Base-by-base conservation (phyloP, 1,140 invertebrate species). In the Atta colombica region DNA sequence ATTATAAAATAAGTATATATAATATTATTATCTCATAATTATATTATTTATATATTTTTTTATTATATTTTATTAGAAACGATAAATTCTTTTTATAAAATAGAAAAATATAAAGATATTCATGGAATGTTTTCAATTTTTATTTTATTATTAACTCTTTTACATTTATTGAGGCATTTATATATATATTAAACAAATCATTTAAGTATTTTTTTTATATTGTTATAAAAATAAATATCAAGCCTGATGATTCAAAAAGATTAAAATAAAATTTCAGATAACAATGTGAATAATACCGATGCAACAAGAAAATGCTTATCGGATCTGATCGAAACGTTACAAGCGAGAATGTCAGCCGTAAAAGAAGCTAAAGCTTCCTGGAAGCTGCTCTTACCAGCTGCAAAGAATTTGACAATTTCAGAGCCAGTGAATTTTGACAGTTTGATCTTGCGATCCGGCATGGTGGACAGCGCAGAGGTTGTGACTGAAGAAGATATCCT, bases 231-330 rank as follows among this genome's bases (percentile, higher is more conserved):
- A 35, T 35, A 72, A 51, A n/a, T 28, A 5, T 55, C 51, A 72
- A 72, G 18, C 5, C 3, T 72, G 10, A 21, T 18, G 28, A 58
- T 39, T 74, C 28, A 45, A 72, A 77, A 55, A 31, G 51, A n/a
- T 63, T 31, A 6, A 53, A 78, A n/a, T 31, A 5, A 21, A 35
- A 75, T 85, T 60, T 65, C 21, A 90, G 89, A 77, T 8, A 51
- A 68, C 18, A 55, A n/a, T 16, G 31, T 10, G 0, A 75, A 58
- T 12, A 66, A 86, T 21, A 12, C 18, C 0, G 74, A 86, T 3
- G 45, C n/a, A 31, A 74, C 71, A 7, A 77, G 35, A 16, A 63
- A 87, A 16, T 89, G 85, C 14, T 68, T 93, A 14, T 77, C 58
- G 18, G 68, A 88, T 2, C 0, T 91, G 7, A 65, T 86, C 5